phyloP scores from a whole-genome alignment of 2,113 vertebrate genomes.

The Pomatorhinus ruficollis region DNA sequence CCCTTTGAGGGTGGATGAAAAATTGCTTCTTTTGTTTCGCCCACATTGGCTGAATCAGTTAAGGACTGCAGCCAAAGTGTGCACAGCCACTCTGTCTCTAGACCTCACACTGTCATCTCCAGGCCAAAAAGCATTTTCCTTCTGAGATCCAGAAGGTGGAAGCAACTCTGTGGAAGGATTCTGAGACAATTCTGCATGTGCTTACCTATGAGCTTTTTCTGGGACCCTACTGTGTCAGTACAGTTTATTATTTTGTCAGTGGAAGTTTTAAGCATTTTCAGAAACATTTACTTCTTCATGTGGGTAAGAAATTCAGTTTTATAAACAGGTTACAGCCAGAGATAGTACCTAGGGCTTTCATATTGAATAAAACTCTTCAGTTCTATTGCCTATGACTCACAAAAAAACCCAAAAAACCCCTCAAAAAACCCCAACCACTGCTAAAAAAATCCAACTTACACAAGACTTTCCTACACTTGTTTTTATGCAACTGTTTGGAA shows the following conservation, averaged over 20 bases:
- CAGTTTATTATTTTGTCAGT: not conserved
- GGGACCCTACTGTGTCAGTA: not conserved
- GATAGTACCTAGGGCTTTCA: not conserved
- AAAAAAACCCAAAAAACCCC: not conserved
- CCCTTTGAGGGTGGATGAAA: not conserved
- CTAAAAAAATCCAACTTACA: fast-evolving
- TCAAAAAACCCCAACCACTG: not conserved
- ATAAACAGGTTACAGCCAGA: not conserved
- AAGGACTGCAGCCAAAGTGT: not conserved
- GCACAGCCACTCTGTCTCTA: not conserved
- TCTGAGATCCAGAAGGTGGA: not conserved
- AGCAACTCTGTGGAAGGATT: not conserved
- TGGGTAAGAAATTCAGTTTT: not conserved
- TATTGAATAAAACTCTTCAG: not conserved
- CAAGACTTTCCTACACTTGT: not conserved
- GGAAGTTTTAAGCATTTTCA: not conserved
- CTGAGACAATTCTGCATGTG: not conserved
- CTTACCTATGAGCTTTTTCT: not conserved
- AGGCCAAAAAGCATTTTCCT: not conserved
- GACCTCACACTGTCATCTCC: not conserved
- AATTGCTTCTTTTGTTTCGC: not conserved
- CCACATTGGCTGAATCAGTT: not conserved
- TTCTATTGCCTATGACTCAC: not conserved
- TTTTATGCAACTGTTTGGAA: not conserved
- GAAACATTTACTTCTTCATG: not conserved